Base-by-base conservation (phyloP, 37 sponge, comb jelly and placozoan genomes). In the Lycopodina hypogea region DNA sequence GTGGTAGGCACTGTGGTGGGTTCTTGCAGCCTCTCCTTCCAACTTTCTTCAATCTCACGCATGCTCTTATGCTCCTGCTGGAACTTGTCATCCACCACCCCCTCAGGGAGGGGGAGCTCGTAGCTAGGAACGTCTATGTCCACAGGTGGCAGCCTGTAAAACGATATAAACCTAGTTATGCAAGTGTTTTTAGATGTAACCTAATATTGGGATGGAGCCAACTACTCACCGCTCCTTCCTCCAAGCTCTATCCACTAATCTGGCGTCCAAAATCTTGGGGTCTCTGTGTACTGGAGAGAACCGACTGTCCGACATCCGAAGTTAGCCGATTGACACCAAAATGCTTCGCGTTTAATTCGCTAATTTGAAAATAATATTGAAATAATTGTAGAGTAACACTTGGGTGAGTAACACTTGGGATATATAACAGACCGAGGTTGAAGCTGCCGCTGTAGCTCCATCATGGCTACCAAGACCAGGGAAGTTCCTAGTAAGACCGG, bases 61-160 rank as follows among this genome's bases (percentile, higher is more conserved):
- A 80, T 66, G 65, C 83, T 86, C 71, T 79, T 58, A 30, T 68
- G 62, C 57, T 78, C 78, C 21, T 79, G 57, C 32, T 76, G 83
- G 32, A 80, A 52, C 48, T 84, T 70, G 33, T 90, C 87, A 23
- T 84, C 79, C 14, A 83, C 88, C 38, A 87, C 80, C 2, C 84
- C 92, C 55, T 91, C 92, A 11, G 92, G 92, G 33, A 91, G 62
- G 19, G 92, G 88, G 0, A 87, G 81, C 73, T 87, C 88, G 74
- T 87, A 74, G 9, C 61, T 71, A 19, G 92, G 92, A 21, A 91
- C 88, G 7, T 78, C 73, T 30, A 86, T 64, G 69, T 86, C 81
- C 48, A 80, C 36, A 28, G 51, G 29, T 55, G 76, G 81, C 1
- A 79, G 67, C 57, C 81, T 79, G 65, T 6, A 38, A 45, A 45